Conservation (phyloP, 2,797 vertebrate species). For the Erpetoichthys calabaricus region DNA sequence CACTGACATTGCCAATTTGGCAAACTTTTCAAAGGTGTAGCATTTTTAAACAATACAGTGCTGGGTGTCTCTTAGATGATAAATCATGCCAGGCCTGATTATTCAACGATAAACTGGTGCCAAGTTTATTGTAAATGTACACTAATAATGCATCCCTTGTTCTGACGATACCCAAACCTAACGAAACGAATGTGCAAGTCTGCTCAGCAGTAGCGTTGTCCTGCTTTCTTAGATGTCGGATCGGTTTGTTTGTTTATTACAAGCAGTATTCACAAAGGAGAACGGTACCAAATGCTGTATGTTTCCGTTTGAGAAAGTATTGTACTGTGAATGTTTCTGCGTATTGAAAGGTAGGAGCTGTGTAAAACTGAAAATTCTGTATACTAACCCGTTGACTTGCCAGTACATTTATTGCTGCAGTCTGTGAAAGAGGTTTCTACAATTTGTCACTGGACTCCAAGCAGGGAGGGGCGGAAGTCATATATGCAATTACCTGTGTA, state of each 20-base stretch:
- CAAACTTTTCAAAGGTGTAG: constrained; percentile 45
- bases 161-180: not conserved
- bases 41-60: constrained; percentile 26
- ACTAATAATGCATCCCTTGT: constrained; percentile 4
- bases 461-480: constrained; percentile 21
- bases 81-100: constrained; percentile 24
- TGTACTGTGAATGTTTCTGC: not conserved
- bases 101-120: constrained; percentile 33
- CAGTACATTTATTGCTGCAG: not conserved
- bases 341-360: not conserved
- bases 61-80: not conserved
- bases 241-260: not conserved
- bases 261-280: not conserved
- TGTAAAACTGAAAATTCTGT: constrained; percentile 15
- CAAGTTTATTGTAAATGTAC: constrained; percentile 21
- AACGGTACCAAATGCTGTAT: not conserved
- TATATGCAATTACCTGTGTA: constrained; percentile 16
- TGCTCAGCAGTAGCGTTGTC: too few species aligned
- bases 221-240: not conserved
- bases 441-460: constrained; percentile 17
- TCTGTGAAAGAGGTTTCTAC: constrained; percentile 1
- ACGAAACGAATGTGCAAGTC: too few species aligned
- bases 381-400: too few species aligned
- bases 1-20: constrained; percentile 10
- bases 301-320: not conserved